Percentiles rank a stretch among this genome's conserved stretches.
These are phyloP conservation scores for Poeciliopsis infans DNA, from an alignment of 2,797 vertebrate species.

Conservation along the genomic window DNA sequence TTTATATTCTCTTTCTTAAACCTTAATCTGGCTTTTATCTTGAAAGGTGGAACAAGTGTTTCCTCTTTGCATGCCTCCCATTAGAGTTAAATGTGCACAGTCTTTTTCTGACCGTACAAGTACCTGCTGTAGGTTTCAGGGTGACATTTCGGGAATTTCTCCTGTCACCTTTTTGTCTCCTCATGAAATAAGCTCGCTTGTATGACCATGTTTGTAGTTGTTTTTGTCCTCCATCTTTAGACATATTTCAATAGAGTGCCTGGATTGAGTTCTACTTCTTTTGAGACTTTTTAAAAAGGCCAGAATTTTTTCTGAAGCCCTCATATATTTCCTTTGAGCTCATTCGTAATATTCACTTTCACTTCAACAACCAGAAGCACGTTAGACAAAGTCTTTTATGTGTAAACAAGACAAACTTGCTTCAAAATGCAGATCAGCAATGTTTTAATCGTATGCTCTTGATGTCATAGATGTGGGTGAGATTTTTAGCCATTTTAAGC, in stretches of 20 bases:
- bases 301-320: not conserved
- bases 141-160: not conserved
- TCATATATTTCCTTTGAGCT: not conserved
- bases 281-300: not conserved
- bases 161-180: not conserved
- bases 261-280: not conserved
- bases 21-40: not conserved
- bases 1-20: not conserved
- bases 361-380: not conserved
- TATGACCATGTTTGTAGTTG: not conserved
- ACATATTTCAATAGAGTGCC: not conserved
- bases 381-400: not conserved
- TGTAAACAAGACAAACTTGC: not conserved
- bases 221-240: not conserved
- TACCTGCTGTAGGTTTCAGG: not conserved
- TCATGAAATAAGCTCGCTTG: not conserved
- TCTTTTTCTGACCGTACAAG: not conserved
- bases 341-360: not conserved
- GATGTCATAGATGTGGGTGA: not conserved
- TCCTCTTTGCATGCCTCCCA: not conserved
- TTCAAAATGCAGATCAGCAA: not conserved
- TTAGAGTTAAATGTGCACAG: not conserved
- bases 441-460: not conserved
- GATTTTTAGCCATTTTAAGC: not conserved
- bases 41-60: not conserved